Conservation (phyloP, 2,797 vertebrate species). For the Poecilia picta region DNA sequence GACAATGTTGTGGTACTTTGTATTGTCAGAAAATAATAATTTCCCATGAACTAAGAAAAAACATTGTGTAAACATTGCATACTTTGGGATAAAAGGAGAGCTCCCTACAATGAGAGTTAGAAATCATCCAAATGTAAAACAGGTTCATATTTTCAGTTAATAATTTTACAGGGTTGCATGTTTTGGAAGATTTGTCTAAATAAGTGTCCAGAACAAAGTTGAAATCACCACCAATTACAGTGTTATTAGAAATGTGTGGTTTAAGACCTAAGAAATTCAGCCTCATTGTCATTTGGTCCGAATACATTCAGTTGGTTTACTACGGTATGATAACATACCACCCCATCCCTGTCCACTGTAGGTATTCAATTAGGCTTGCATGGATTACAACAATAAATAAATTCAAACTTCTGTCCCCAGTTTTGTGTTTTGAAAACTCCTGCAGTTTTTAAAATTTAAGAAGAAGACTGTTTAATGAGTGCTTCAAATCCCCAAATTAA, state of each 20-base stretch:
- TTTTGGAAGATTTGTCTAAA: not conserved
- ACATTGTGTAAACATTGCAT: not conserved
- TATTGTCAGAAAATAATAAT: not conserved
- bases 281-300: not conserved
- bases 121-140: not conserved
- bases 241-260: not conserved
- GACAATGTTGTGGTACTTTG: not conserved
- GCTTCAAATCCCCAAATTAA: not conserved
- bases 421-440: not conserved
- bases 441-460: not conserved
- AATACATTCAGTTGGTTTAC: not conserved
- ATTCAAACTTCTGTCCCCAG: conserved; percentile 10
- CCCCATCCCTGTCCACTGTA: not conserved
- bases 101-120: too few species aligned
- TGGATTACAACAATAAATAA: not conserved
- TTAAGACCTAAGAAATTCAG: not conserved
- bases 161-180: not conserved
- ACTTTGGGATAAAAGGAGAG: not conserved
- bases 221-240: not conserved
- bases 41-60: not conserved
- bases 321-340: not conserved
- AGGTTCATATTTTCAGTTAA: not conserved
- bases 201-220: not conserved
- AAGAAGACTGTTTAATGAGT: not conserved
- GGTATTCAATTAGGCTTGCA: not conserved